phyloP scores from a whole-genome alignment of 2,113 vertebrate genomes.

The Plecotus auritus region DNA sequence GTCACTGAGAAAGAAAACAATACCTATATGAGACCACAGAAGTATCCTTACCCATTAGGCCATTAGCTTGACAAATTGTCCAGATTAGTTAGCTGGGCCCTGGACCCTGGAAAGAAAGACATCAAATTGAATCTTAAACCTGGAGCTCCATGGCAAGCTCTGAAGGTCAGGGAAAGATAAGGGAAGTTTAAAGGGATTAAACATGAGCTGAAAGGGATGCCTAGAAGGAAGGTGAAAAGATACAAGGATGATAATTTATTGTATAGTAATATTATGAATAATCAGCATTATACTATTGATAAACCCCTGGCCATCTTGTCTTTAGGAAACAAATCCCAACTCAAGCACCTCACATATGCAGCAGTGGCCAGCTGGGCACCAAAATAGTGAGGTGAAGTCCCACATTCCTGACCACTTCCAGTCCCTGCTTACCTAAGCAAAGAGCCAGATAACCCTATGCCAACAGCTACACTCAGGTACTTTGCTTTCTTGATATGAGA shows the following conservation, averaged over 20 bases:
- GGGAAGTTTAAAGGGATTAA: background rate
- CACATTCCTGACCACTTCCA: background rate
- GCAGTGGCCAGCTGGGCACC: background rate
- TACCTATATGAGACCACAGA: background rate
- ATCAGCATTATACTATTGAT: background rate
- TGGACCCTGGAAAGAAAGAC: background rate
- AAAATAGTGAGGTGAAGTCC: rapidly evolving
- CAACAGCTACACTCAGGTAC: background rate
- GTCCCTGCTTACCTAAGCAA: background rate
- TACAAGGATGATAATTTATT: background rate
- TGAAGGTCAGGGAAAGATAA: background rate
- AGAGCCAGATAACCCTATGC: background rate
- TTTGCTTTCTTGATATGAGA: background rate
- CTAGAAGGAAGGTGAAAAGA: background rate
- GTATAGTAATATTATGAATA: background rate
- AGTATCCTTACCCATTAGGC: background rate
- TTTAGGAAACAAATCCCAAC: background rate
- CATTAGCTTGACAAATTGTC: background rate
- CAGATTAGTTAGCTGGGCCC: background rate
- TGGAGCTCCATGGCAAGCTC: background rate
- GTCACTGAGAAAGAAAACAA: background rate
- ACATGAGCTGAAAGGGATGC: background rate
- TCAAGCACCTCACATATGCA: no score
- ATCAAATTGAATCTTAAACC: background rate
- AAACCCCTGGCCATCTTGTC: background rate